Conservation (phyloP, 2,113 vertebrate species). For the Periophthalmus modestus region DNA sequence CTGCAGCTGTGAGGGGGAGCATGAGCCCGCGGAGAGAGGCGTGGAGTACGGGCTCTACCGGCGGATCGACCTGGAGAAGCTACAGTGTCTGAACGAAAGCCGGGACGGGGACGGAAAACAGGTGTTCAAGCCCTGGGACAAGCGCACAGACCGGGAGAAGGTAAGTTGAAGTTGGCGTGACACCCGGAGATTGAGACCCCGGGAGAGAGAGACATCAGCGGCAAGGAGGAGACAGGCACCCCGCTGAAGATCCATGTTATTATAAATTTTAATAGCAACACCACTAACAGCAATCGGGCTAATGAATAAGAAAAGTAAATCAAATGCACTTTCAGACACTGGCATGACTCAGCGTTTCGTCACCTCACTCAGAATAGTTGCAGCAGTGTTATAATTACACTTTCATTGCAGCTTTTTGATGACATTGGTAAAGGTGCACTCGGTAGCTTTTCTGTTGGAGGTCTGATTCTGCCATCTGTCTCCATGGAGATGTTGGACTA, state of each 20-base stretch:
- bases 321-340: not conserved
- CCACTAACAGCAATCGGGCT: not conserved
- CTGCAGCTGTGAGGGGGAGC: slow-evolving; percentile 78
- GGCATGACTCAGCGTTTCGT: not conserved
- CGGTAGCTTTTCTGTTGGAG: not conserved
- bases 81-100: slow-evolving; percentile 95
- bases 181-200: not conserved
- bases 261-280: not conserved
- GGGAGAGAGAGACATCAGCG: not conserved
- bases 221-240: not conserved
- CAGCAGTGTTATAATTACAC: not conserved
- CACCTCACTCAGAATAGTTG: not conserved
- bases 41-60: slow-evolving; percentile 87
- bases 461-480: no score
- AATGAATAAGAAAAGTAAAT: not conserved
- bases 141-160: slow-evolving; percentile 84
- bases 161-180: slow-evolving; percentile 56
- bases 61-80: slow-evolving; percentile 88
- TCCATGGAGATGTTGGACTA: not conserved
- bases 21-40: slow-evolving; percentile 86
- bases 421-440: not conserved
- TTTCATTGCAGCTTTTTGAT: not conserved
- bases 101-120: slow-evolving; percentile 88
- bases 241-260: not conserved
- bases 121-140: slow-evolving; percentile 95